A percentile compares a stretch with the other conserved stretches of the same genome.
phyloP scores from a whole-genome alignment of 1,140 invertebrate genomes.

The Nilaparvata lugens region DNA sequence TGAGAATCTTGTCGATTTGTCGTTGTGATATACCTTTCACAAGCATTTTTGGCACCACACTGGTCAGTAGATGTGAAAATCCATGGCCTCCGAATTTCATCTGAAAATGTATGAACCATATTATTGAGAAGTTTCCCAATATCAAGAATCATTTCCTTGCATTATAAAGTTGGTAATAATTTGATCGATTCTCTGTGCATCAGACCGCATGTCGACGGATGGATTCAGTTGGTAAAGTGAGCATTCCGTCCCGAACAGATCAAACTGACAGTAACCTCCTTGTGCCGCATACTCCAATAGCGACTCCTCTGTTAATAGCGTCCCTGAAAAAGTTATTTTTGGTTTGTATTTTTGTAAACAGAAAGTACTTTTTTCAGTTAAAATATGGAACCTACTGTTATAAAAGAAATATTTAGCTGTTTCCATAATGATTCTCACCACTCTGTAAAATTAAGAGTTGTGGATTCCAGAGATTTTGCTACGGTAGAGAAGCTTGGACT shows the following conservation, averaged over 20 bases:
- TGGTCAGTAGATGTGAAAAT: conserved; percentile 66
- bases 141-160: too few species aligned
- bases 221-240: conserved; percentile 66
- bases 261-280: conserved; percentile 68
- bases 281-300: conserved; percentile 61
- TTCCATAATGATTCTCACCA: too few species aligned
- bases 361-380: too few species aligned
- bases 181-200: conserved; percentile 60
- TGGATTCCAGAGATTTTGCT: too few species aligned
- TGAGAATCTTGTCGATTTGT: conserved; percentile 56
- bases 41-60: conserved; percentile 65
- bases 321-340: conserved; percentile 59
- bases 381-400: too few species aligned
- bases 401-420: too few species aligned
- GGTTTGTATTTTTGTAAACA: too few species aligned
- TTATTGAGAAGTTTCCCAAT: too few species aligned
- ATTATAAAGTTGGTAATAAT: too few species aligned
- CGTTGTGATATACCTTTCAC: conserved; percentile 50
- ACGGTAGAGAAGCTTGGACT: too few species aligned
- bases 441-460: too few species aligned
- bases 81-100: conserved; percentile 74
- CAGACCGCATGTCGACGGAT: conserved; percentile 63
- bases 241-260: conserved; percentile 72
- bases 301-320: conserved; percentile 47
- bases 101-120: conserved; percentile 40